Conservation (phyloP, 2,113 vertebrate genomes). For the Macaca nemestrina region DNA sequence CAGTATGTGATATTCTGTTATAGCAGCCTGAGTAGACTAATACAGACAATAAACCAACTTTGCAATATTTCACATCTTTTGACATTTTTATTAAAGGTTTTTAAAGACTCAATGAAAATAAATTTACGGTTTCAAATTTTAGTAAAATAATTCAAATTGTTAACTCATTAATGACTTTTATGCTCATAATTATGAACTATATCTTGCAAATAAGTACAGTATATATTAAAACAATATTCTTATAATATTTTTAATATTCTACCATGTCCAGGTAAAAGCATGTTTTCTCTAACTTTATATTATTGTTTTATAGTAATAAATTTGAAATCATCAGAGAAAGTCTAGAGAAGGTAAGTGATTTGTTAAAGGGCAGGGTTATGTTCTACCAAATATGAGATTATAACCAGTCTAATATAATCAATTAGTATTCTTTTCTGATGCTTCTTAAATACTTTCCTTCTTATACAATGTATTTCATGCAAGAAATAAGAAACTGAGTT, state of each 20-base stretch:
- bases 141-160: neutral
- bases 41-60: neutral
- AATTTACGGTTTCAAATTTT: neutral
- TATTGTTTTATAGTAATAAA: neutral
- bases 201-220: neutral
- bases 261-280: neutral
- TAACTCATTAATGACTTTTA: neutral
- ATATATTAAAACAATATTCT: neutral
- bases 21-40: neutral
- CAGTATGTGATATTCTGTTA: neutral
- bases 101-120: neutral
- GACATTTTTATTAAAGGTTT: neutral
- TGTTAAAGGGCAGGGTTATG: neutral
- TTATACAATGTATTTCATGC: neutral
- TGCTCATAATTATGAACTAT: neutral
- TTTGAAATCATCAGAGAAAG: neutral
- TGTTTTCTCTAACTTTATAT: neutral
- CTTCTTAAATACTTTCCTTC: neutral
- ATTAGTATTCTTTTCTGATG: neutral
- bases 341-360: neutral
- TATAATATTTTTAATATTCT: neutral
- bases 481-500: neutral
- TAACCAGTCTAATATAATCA: neutral
- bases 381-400: neutral
- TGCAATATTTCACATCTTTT: neutral